Evolutionary conservation across 2,888 invertebrate genomes (phyloP).

Genomic region (Notodonta ziczac): DNA sequence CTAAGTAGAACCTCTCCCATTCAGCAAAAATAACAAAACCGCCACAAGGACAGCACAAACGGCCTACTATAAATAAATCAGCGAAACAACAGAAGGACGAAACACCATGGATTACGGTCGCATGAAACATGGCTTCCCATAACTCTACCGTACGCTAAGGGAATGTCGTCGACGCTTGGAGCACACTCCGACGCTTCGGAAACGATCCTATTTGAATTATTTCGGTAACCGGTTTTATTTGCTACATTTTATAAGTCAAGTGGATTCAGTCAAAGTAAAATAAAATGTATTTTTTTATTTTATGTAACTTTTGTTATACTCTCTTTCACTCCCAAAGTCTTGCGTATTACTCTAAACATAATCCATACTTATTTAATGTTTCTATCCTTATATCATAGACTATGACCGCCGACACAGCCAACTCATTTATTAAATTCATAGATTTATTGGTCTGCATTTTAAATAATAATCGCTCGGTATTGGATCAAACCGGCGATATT

Average conservation of each 20-base stretch:
- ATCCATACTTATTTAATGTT: too few relatives aligned
- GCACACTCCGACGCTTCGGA: slow-evolving; percentile 12
- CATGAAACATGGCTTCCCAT: slow-evolving; percentile 44
- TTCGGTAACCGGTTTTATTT: not conserved
- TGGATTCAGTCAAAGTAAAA: not conserved
- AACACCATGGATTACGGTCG: slow-evolving; percentile 37
- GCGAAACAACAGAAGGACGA: slow-evolving; percentile 36
- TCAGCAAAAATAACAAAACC: slow-evolving; percentile 3
- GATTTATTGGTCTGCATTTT: not conserved
- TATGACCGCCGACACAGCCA: too few relatives aligned
- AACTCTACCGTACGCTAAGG: slow-evolving; percentile 43
- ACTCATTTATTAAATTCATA: not conserved
- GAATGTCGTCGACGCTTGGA: slow-evolving; percentile 47
- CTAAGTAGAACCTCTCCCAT: too few relatives aligned
- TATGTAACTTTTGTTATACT: not conserved
- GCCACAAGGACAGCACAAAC: slow-evolving; percentile 9
- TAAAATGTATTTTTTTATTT: not conserved
- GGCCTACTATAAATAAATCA: slow-evolving; percentile 31
- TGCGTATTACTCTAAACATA: too few relatives aligned
- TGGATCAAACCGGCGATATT: slow-evolving; percentile 15
- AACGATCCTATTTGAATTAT: not conserved
- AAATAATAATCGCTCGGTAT: slow-evolving; percentile 8
- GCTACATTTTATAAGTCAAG: not conserved
- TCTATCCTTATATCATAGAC: too few relatives aligned
- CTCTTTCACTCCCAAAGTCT: not conserved